phyloP scores from a whole-genome alignment of 2,888 invertebrate genomes.

The Eupithecia vulgata region DNA sequence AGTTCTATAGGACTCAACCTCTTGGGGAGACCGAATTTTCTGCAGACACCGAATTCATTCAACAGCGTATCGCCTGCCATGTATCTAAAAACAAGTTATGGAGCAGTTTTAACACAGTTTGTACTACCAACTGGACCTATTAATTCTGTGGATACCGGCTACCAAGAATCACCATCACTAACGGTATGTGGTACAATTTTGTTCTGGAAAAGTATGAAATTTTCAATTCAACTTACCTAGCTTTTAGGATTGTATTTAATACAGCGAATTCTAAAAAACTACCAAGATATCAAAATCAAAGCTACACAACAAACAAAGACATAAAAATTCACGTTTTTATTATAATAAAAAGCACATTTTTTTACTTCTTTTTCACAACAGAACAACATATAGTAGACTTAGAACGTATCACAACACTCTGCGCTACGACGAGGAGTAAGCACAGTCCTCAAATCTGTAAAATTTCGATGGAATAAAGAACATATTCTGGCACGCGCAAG shows the following conservation, averaged over 20 bases:
- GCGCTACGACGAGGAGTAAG: slow-evolving; percentile 56
- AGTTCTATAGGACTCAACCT: slow-evolving; percentile 56
- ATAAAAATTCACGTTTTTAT: not conserved
- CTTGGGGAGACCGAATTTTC: slow-evolving; percentile 58
- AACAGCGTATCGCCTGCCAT: slow-evolving; percentile 59
- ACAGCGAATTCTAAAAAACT: not conserved
- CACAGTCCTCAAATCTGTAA: slow-evolving; percentile 66
- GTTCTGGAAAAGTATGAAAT: not conserved
- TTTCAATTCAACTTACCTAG: not conserved
- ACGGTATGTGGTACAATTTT: not conserved
- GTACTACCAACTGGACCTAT: not conserved
- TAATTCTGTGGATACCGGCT: not conserved
- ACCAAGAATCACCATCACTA: not conserved
- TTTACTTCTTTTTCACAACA: not conserved
- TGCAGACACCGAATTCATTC: slow-evolving; percentile 62
- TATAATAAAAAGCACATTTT: not conserved
- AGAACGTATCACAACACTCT: slow-evolving; percentile 18
- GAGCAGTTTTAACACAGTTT: slow-evolving; percentile 1
- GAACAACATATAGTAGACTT: not conserved
- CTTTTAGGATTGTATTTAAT: not conserved
- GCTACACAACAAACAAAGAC: not conserved
- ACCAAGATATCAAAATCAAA: not conserved
- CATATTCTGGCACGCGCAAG: slow-evolving; percentile 49
- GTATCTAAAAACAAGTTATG: slow-evolving; percentile 51
- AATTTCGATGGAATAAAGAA: slow-evolving; percentile 59